Conservation (phyloP, 2,888 invertebrate genomes). For the Zaprionus lineosus region DNA sequence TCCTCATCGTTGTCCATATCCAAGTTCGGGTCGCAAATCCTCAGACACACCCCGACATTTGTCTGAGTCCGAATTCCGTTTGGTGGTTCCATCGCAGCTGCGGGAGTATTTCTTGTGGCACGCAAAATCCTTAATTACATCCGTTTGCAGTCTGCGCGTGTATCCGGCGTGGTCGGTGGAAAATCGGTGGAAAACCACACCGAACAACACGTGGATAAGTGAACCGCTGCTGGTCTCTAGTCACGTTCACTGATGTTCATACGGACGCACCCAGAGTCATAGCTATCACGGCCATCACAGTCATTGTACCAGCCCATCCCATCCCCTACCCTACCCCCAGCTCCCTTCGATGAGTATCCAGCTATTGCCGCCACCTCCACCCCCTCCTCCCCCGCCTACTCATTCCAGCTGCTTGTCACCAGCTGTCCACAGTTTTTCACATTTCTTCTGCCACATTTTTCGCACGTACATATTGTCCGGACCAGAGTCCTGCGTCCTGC, state of each 20-base stretch:
- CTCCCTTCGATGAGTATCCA: no score
- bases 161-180: conserved; percentile 49
- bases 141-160: conserved; percentile 72
- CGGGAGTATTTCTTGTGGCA: conserved; percentile 53
- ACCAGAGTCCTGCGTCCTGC: no score
- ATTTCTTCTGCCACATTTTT: conserved; percentile 64
- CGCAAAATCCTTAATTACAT: conserved; percentile 76
- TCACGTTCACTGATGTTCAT: conserved; percentile 64
- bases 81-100: conserved; percentile 39
- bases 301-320: no score
- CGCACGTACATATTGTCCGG: conserved; percentile 71
- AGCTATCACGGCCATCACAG: no score
- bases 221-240: conserved; percentile 58
- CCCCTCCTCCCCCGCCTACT: no score
- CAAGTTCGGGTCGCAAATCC: neutral
- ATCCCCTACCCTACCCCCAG: neutral
- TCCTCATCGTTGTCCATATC: no score
- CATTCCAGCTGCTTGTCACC: conserved; percentile 57
- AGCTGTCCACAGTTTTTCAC: conserved; percentile 66
- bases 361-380: no score
- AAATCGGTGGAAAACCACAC: conserved; percentile 54
- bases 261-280: conserved; percentile 1
- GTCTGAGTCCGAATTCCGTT: conserved; percentile 28
- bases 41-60: conserved; percentile 10
- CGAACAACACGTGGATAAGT: conserved; percentile 68